phyloP scores from a whole-genome alignment of 2,888 invertebrate genomes.

The Eupithecia tripunctaria region DNA sequence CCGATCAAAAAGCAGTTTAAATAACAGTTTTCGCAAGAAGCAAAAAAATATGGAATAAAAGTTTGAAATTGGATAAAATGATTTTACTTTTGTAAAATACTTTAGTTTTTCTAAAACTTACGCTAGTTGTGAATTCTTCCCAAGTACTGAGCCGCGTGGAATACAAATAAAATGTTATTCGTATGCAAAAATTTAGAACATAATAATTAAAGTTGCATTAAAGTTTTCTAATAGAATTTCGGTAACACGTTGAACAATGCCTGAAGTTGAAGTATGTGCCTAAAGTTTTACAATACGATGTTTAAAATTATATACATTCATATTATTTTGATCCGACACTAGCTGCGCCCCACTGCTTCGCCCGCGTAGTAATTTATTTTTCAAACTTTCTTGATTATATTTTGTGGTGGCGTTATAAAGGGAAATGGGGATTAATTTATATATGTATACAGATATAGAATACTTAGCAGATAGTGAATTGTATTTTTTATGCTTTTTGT shows the following conservation, averaged over 20 bases:
- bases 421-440: too few species aligned
- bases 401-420: too few species aligned
- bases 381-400: too few species aligned
- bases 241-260: background rate
- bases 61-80: background rate
- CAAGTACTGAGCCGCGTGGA: constrained; percentile 83
- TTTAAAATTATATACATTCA: background rate
- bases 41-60: background rate
- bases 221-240: constrained; percentile 12
- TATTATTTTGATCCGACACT: background rate
- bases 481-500: background rate
- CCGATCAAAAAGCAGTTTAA: constrained; percentile 18
- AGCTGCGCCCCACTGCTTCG: too few species aligned
- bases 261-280: background rate
- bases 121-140: constrained; percentile 86
- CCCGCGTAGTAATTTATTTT: too few species aligned
- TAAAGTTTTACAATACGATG: background rate
- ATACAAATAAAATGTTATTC: constrained; percentile 43
- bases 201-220: constrained; percentile 35
- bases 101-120: constrained; percentile 71
- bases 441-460: too few species aligned
- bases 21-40: background rate
- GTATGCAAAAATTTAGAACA: constrained; percentile 28
- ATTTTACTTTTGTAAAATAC: constrained; percentile 15
- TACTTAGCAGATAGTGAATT: background rate